Conservation (phyloP, 2,888 invertebrate species). For the Pollenia angustigena region DNA sequence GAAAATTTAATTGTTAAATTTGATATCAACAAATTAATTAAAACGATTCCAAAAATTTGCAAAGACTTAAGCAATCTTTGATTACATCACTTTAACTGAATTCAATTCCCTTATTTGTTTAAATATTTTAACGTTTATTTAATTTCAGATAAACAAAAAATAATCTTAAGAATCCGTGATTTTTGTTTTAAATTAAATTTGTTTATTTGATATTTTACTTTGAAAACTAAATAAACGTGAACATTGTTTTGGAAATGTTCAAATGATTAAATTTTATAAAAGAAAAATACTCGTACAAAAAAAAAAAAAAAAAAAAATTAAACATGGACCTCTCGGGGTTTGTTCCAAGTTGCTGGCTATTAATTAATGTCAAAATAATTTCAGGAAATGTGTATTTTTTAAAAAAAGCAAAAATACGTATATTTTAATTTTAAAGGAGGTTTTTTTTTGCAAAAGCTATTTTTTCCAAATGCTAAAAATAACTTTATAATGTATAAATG, state of each 20-base stretch:
- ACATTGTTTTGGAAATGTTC: not conserved
- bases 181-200: not conserved
- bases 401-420: conserved; percentile 4
- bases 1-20: too few relatives aligned
- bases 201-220: not conserved
- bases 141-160: not conserved
- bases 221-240: not conserved
- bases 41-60: too few relatives aligned
- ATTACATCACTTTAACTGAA: too few relatives aligned
- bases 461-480: too few relatives aligned
- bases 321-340: not conserved
- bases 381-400: not conserved
- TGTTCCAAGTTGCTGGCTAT: conserved; percentile 18
- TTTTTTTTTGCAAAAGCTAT: too few relatives aligned
- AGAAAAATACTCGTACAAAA: not conserved
- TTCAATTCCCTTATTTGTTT: too few relatives aligned
- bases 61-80: too few relatives aligned
- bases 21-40: too few relatives aligned
- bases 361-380: conserved; percentile 40
- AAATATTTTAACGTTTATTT: not conserved
- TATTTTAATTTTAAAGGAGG: not conserved
- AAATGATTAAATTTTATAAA: not conserved
- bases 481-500: too few relatives aligned
- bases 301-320: not conserved
- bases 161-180: not conserved